A percentile compares a stretch with the other conserved stretches of the same genome.
Evolutionary conservation across 2,888 invertebrate genomes (phyloP).

Genomic region (Leptopilina drosophilae): DNA sequence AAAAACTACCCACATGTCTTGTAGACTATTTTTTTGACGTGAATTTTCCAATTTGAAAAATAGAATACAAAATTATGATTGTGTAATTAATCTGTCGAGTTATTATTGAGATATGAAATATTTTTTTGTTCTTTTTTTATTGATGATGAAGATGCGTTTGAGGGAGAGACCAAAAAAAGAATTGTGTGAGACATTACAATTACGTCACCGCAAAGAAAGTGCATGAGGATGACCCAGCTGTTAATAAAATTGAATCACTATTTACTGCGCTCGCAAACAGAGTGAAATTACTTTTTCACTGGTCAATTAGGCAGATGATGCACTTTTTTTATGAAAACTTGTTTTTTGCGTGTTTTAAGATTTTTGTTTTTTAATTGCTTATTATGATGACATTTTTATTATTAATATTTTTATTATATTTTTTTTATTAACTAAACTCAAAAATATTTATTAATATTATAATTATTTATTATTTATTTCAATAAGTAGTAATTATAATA

Average conservation of each 20-base stretch:
- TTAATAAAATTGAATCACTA: constrained; percentile 24
- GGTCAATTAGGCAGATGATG: background rate
- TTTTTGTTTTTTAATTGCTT: no score
- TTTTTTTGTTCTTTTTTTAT: background rate
- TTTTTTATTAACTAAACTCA: no score
- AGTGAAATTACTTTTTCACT: background rate
- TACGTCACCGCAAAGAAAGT: constrained; percentile 26
- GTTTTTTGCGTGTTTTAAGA: no score
- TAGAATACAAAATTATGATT: constrained; percentile 7
- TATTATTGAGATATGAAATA: background rate
- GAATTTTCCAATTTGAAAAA: background rate
- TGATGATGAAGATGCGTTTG: background rate
- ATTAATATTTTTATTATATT: no score
- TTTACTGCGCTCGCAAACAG: background rate
- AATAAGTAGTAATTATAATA: no score
- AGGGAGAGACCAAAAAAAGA: constrained; percentile 1
- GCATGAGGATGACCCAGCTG: background rate
- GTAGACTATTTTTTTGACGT: background rate
- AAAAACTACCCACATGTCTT: constrained; percentile 26
- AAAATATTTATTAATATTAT: no score
- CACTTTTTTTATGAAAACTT: background rate
- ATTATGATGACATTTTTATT: no score
- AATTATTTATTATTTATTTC: no score
- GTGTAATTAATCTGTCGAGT: background rate
- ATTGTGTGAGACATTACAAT: constrained; percentile 6